Conservation (phyloP, 2,888 invertebrate species). For the Apodemia duryi region DNA sequence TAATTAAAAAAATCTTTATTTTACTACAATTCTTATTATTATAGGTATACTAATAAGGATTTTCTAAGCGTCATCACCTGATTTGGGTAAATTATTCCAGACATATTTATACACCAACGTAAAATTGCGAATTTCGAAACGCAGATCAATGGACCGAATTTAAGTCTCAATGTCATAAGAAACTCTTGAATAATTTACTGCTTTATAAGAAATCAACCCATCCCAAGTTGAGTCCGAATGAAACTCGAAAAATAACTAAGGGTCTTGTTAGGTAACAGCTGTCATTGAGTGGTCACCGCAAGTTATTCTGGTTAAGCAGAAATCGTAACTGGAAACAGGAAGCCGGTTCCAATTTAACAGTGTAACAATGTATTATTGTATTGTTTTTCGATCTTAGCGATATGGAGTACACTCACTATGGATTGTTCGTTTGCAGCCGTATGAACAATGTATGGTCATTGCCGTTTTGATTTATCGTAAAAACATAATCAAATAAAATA, state of each 20-base stretch:
- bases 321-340: constrained; percentile 6
- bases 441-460: not conserved
- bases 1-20: too few relatives aligned
- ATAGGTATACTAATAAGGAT: too few relatives aligned
- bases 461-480: not conserved
- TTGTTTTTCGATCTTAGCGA: constrained; percentile 8
- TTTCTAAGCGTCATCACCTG: too few relatives aligned
- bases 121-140: too few relatives aligned
- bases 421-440: not conserved
- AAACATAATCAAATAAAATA: not conserved
- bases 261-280: not conserved
- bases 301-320: constrained; percentile 7
- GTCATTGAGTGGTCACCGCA: constrained; percentile 16
- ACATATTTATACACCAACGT: too few relatives aligned
- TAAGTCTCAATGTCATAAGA: too few relatives aligned
- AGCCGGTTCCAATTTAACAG: constrained; percentile 17
- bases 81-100: too few relatives aligned
- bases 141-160: too few relatives aligned
- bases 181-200: too few relatives aligned
- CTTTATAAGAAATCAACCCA: not conserved
- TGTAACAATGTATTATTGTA: not conserved
- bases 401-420: not conserved
- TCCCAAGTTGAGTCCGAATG: not conserved
- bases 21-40: too few relatives aligned
- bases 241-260: not conserved